Evolutionary conservation across 2,113 vertebrate genomes (phyloP), one percentile per base, ranked within the genome.

Genomic region (Fregata magnificens): DNA sequence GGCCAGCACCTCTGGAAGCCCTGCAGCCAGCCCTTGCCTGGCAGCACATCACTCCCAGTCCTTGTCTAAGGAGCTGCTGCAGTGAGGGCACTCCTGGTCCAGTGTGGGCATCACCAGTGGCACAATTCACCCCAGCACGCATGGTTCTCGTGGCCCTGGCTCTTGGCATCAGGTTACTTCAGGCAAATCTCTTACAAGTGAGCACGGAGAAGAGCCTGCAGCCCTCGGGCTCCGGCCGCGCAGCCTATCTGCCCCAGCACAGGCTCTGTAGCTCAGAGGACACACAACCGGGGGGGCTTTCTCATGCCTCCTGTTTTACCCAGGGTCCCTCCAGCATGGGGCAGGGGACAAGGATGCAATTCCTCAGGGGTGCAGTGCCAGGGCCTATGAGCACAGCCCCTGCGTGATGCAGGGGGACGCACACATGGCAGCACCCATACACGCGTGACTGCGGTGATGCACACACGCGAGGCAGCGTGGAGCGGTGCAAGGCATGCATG

Each of bases 401-500:
- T 55, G 34, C 5, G 5, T 8, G 34, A 38, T 6, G 3, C 49
- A 17, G 40, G 16, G 42, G 42, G 11, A 42, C 1, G 4, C 59
- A 36, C 22, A 2, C 5, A 11, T 44, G 44, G 44, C 50, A 40
- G 58, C 59, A 42, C n/a, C 13, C 59, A 5, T 9, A 31, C 5
- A 4, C 8, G 50, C 15, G 5, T 34, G 45, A 7, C 14, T 26
- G 32, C 2, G 4, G 67, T 12, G 34, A 31, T 12, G 49, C 15
- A 15, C 34, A 8, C 47, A 6, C 1, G 1, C 5, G 18, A 40
- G 40, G 62, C 4, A 3, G 44, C 2, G 5, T 32, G 53, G 69
- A 58, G 69, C 3, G 5, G 59, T 22, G 42, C 26, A 16, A 63
- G 29, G n/a, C 47, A 38, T 6, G 11, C 42, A 5, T 1, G 11